Percentiles rank a stretch among this genome's conserved stretches.
Conservation (phyloP, 2,797 vertebrate genomes). For the Alosa sapidissima region DNA sequence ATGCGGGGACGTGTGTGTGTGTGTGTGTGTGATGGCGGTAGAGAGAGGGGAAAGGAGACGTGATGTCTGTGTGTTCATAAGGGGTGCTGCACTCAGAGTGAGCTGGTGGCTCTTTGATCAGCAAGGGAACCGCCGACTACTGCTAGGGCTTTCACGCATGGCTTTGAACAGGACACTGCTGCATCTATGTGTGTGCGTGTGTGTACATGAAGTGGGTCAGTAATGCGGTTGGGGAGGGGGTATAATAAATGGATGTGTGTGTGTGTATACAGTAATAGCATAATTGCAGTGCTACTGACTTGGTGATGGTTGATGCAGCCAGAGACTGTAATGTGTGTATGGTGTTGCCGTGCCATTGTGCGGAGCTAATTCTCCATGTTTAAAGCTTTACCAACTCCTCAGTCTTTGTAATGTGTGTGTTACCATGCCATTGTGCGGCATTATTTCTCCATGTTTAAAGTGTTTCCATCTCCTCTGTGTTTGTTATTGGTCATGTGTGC, state of each 20-base stretch:
- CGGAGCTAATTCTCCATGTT: too few species aligned
- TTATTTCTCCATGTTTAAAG: too few species aligned
- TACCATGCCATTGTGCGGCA: too few species aligned
- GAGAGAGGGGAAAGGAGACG: too few species aligned
- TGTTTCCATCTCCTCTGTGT: too few species aligned
- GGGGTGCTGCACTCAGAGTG: background rate
- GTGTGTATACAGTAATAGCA: background rate
- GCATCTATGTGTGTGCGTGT: background rate
- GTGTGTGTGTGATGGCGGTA: too few species aligned
- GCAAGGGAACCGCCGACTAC: background rate
- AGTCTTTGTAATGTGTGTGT: too few species aligned
- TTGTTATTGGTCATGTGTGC: too few species aligned
- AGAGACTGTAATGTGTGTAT: background rate
- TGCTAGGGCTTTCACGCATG: background rate
- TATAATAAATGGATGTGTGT: background rate
- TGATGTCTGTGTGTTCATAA: background rate
- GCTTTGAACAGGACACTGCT: background rate
- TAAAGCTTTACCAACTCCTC: too few species aligned
- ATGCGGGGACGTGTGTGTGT: background rate
- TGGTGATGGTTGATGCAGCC: background rate
- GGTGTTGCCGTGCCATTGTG: background rate
- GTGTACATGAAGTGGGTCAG: constrained; percentile 8
- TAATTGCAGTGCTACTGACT: background rate
- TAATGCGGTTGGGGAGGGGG: background rate
- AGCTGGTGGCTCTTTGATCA: constrained; percentile 15